phyloP scores from a whole-genome alignment of 2,888 invertebrate genomes.

The Lomographa bimaculata region DNA sequence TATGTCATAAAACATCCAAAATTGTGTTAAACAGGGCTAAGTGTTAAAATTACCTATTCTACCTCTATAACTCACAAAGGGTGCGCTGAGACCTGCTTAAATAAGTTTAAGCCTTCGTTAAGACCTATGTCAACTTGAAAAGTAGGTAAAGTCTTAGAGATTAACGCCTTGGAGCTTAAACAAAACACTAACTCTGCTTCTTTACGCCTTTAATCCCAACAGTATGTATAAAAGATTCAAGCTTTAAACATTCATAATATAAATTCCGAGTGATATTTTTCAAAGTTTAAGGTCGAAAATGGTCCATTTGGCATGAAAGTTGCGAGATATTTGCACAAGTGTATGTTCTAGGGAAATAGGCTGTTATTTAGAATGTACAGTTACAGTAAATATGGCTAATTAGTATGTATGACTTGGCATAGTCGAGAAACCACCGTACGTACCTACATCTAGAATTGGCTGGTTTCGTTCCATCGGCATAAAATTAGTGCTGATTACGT shows the following conservation, averaged over 20 bases:
- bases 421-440: constrained; percentile 15
- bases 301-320: constrained; percentile 36
- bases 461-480: no score
- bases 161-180: constrained; percentile 3
- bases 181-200: constrained; percentile 7
- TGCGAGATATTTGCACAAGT: constrained; percentile 55
- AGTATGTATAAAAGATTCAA: constrained; percentile 11
- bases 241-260: constrained; percentile 4
- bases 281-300: constrained; percentile 11
- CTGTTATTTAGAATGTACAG: constrained; percentile 10
- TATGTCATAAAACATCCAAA: no score
- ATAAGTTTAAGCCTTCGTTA: constrained; percentile 2
- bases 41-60: background rate
- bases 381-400: constrained; percentile 22
- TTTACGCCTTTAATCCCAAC: constrained; percentile 6
- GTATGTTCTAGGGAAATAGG: constrained; percentile 47
- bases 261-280: constrained; percentile 12
- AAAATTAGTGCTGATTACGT: no score
- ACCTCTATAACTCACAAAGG: background rate
- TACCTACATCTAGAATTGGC: constrained; percentile 1
- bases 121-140: constrained; percentile 3
- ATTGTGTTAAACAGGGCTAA: no score
- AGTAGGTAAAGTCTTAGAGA: constrained; percentile 6
- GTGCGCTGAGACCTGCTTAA: no score
- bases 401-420: constrained; percentile 28